Conservation (phyloP, 2,888 invertebrate species). For the Stenotaenia linearis region DNA sequence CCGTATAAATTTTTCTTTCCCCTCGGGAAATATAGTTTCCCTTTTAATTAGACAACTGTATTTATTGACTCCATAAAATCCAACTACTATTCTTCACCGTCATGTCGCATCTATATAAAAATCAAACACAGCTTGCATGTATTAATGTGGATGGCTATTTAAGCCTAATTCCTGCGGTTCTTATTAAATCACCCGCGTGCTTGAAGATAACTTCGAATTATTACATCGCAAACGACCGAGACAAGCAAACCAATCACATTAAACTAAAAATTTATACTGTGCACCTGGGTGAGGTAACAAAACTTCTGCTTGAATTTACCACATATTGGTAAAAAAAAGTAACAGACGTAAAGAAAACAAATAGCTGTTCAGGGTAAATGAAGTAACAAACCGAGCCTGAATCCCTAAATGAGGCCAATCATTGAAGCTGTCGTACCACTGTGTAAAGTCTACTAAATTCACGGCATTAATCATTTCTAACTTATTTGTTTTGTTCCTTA, state of each 20-base stretch:
- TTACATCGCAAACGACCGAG: not conserved
- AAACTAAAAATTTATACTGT: too few relatives aligned
- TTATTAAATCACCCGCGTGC: not conserved
- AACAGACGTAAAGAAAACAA: too few relatives aligned
- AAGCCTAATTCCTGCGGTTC: not conserved
- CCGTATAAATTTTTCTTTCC: not conserved
- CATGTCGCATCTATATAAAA: not conserved
- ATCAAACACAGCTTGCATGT: not conserved
- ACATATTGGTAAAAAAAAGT: too few relatives aligned
- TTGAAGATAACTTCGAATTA: not conserved
- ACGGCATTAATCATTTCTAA: too few relatives aligned
- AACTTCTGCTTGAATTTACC: too few relatives aligned
- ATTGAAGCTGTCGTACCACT: too few relatives aligned
- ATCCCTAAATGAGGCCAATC: too few relatives aligned
- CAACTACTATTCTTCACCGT: not conserved
- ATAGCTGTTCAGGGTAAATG: too few relatives aligned
- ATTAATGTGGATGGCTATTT: not conserved
- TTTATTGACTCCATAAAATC: constrained; percentile 5
- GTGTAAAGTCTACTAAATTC: too few relatives aligned
- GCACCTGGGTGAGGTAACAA: too few relatives aligned
- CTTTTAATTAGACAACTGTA: constrained; percentile 5
- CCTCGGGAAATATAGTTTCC: not conserved
- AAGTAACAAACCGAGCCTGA: too few relatives aligned
- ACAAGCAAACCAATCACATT: not conserved
- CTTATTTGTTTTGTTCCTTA: too few relatives aligned